Base-by-base conservation (phyloP, 92 coral and sea anemone genomes). In the Heliopora coerulea region DNA sequence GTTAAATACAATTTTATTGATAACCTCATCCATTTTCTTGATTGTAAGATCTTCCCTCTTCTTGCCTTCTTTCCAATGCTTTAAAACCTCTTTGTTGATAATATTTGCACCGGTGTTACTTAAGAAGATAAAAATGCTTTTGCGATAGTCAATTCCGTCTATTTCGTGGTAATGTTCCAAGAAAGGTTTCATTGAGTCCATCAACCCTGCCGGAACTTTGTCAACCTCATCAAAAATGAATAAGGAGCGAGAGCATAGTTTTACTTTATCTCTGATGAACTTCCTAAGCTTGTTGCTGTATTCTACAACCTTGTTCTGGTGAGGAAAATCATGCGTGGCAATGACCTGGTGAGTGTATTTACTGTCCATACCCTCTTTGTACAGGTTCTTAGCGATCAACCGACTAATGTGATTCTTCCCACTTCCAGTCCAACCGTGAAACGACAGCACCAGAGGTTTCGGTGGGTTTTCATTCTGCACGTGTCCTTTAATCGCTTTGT, bases 141-240 rank as follows among this genome's bases (percentile, higher is more conserved):
- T 83, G 19, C 96, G 90, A 70, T 65, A 91, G 56, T 89, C 84
- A 2, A 91, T 82, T 1, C 89, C 91, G 18, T 68, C 89, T 1
- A 89, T 83, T 11, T 89, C 86, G 11, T 76, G 83, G 59, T 89
- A 82, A 52, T 91, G 86, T 58, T 91, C 97, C 40, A 91, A 52
- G 62, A 80, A 91, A 12, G 97, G 97, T 32, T 89, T 87, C 9
- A 91, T 68, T 41, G 84, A 88, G 70, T 89, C 97, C 15, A 89
- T 85, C 10, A 91, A 84, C 8, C 97, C 97, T 17, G 54, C 58
- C 4, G 91, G 97, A 85, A 89, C 87, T 75, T 91, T 91, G 61
- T 91, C 97, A 91, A 91, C 90, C 72, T 91, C 97, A 49, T 91
- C 96, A 75, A 91, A 91, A 13, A 91, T 91, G 76, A 91, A 91